These are phyloP conservation scores for Lasiurus cinereus DNA, from an alignment of 2,113 vertebrate species.

Conservation along the genomic window DNA sequence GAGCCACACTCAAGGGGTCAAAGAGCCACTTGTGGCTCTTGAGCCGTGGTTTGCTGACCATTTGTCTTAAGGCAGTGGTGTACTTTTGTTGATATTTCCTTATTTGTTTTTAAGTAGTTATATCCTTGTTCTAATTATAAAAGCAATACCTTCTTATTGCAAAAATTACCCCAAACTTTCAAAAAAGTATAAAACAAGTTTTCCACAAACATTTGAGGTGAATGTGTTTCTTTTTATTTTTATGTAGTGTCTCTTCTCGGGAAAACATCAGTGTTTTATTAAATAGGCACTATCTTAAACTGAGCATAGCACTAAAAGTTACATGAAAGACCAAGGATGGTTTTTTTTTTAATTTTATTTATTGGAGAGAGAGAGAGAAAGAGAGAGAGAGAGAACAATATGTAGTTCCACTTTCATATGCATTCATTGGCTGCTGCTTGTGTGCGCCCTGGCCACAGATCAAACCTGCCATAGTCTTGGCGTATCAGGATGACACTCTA, in stretches of 20 bases:
- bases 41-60: too few species aligned
- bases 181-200: neutral
- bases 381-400: neutral
- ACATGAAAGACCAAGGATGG: neutral
- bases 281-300: neutral
- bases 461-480: neutral
- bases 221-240: neutral
- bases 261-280: conserved; percentile 15
- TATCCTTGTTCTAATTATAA: neutral
- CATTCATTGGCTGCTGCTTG: neutral
- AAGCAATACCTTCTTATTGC: neutral
- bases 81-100: neutral
- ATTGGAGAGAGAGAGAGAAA: neutral
- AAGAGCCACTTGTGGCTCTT: too few species aligned
- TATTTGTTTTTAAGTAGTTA: neutral
- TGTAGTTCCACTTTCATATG: neutral
- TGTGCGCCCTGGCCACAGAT: neutral
- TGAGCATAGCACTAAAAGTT: neutral
- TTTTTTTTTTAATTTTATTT: neutral
- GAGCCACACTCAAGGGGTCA: too few species aligned
- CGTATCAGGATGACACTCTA: neutral
- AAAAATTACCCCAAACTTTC: conserved; percentile 14
- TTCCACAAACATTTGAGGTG: neutral
- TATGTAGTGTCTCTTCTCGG: neutral
- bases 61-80: neutral